Evolutionary conservation across 2,797 vertebrate genomes (phyloP).

Genomic region (Acipenser ruthenus): DNA sequence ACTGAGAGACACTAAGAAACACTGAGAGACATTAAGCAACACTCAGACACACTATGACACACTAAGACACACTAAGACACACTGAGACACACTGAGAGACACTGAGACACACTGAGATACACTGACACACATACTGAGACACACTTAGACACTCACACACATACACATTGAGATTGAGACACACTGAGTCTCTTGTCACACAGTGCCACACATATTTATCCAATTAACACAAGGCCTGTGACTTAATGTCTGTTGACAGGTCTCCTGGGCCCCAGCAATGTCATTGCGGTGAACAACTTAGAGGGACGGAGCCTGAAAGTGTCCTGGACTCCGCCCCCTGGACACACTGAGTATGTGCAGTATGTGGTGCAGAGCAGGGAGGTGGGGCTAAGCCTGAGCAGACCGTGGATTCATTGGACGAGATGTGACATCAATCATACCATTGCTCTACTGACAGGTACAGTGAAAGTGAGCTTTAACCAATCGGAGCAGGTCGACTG

Average conservation of each 20-base stretch:
- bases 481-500: neutral
- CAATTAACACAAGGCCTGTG: neutral
- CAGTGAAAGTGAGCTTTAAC: neutral
- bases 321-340: neutral
- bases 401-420: neutral
- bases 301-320: neutral
- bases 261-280: neutral
- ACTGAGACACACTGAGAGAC: too few relatives aligned
- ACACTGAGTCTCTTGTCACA: neutral
- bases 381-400: neutral
- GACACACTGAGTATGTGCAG: neutral
- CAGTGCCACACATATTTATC: neutral
- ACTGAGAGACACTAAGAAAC: too few relatives aligned
- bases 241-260: neutral
- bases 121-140: too few relatives aligned
- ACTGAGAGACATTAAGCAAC: too few relatives aligned
- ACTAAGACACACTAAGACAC: too few relatives aligned
- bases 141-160: neutral
- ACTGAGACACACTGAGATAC: too few relatives aligned
- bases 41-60: too few relatives aligned
- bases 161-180: neutral
- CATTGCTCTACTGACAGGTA: neutral
- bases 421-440: neutral
- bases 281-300: neutral
- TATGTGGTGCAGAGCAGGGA: constrained; percentile 1